Evolutionary conservation across 2,888 invertebrate species (phyloP).

Genomic region (Tillus elongatus): DNA sequence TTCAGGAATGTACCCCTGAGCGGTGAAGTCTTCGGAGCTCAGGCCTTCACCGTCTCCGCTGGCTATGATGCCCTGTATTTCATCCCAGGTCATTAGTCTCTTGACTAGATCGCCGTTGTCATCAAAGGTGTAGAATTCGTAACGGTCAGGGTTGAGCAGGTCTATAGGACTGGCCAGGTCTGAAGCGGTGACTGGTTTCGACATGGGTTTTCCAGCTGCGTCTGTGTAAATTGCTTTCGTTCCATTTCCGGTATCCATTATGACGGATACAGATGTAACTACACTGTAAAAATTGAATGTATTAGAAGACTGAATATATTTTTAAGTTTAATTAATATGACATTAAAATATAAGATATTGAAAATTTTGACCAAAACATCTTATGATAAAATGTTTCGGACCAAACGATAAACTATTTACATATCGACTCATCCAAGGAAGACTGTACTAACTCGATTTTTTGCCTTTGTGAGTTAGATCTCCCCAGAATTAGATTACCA

Average conservation of each 20-base stretch:
- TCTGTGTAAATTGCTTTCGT: constrained; percentile 57
- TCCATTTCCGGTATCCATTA: constrained; percentile 48
- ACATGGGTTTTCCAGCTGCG: constrained; percentile 57
- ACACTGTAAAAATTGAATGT: constrained; percentile 44
- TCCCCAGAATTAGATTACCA: too few relatives aligned
- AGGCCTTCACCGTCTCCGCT: constrained; percentile 63
- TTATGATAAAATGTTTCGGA: too few relatives aligned
- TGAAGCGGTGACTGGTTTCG: constrained; percentile 53
- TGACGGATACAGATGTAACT: constrained; percentile 56
- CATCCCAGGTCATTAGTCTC: constrained; percentile 72
- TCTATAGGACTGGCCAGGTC: constrained; percentile 72
- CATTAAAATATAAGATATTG: too few relatives aligned
- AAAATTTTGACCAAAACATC: too few relatives aligned
- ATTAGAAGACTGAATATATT: constrained; percentile 3
- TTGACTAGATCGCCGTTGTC: constrained; percentile 75
- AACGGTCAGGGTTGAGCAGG: constrained; percentile 70
- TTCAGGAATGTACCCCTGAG: constrained; percentile 42
- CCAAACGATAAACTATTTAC: too few relatives aligned
- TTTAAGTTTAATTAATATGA: constrained; percentile 6
- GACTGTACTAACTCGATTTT: too few relatives aligned
- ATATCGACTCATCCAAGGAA: too few relatives aligned
- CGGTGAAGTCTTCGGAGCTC: constrained; percentile 44
- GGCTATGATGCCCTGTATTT: constrained; percentile 78
- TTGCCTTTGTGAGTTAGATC: too few relatives aligned
- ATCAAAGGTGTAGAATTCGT: constrained; percentile 81